Base-by-base conservation (phyloP, 2,888 invertebrate genomes). In the Lydus trimaculatus region DNA sequence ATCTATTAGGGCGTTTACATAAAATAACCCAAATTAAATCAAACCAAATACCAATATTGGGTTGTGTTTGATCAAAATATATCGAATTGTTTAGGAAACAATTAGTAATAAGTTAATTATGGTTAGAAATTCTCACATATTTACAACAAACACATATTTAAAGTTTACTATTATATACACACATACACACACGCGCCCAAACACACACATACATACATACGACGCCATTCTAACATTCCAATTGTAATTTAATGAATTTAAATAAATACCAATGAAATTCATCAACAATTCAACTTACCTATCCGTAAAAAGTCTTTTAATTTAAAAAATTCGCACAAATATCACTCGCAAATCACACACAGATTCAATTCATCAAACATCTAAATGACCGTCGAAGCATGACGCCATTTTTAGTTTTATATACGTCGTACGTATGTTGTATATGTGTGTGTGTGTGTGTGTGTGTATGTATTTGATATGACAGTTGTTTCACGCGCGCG, bases 291-390 rank as follows among this genome's bases (percentile, higher is more conserved):
- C 36, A 52, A 79, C 83, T 80, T 79, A 84, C 84, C 84, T 83
- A 81, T 82, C 76, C 78, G 81, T 79, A 76, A 77, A 83, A 84
- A 84, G 84, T 83, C 83, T 84, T 84, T 84, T 83, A 80, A 80
- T 80, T n/a, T 83, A 76, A 80, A 83, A 80, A 84, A 84, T 83
- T 83, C 84, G 84, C 84, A 84, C 84, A 82, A 83, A 84, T 85
- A 85, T 85, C 84, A 84, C 84, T 84, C 80, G 43, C 80, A 82
- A 84, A 84, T 84, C 83, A 83, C 83, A 83, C 83, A 82, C 82
- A 81, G 78, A 80, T 81, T 80, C 80, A 75, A 79, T 65, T 78
- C 81, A 80, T 82, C 82, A 81, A 81, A 81, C 78, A 78, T 77
- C 77, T 76, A 79, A 81, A 80, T 78, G 79, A 77, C 79, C 78